Evolutionary conservation across 2,113 vertebrate species (phyloP).

Genomic region (Thunnus maccoyii): DNA sequence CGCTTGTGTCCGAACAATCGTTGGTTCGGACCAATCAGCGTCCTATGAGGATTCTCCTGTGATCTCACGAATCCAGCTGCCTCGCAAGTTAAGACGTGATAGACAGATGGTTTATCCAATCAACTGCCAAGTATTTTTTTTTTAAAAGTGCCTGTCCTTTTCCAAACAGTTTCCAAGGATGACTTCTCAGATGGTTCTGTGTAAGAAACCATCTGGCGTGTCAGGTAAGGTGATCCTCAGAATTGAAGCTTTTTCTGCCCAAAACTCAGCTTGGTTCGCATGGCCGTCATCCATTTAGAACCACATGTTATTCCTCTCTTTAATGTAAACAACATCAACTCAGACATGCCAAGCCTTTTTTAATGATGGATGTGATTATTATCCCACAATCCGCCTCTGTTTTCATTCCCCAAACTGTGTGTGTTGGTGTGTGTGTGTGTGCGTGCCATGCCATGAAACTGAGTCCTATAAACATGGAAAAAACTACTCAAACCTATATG

Average conservation of each 20-base stretch:
- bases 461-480: constrained; percentile 57
- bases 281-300: constrained; percentile 34
- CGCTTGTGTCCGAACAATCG: too few species aligned
- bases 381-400: constrained; percentile 39
- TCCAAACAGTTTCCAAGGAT: too few species aligned
- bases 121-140: too few species aligned
- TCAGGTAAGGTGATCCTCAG: neutral
- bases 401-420: constrained; percentile 24
- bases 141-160: too few species aligned
- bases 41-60: too few species aligned
- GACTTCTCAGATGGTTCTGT: too few species aligned
- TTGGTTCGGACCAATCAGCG: too few species aligned
- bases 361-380: constrained; percentile 60
- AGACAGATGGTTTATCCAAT: too few species aligned
- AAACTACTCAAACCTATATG: constrained; percentile 37
- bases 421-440: neutral
- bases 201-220: too few species aligned
- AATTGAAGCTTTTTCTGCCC: neutral
- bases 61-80: too few species aligned
- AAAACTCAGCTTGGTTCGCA: constrained; percentile 21
- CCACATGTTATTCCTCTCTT: constrained; percentile 42
- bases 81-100: too few species aligned
- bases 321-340: constrained; percentile 39
- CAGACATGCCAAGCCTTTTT: constrained; percentile 22
- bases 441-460: constrained; percentile 22